Evolutionary conservation across 2,888 invertebrate genomes (phyloP), one percentile per base, ranked within the genome.

Genomic region (Hypsopygia costalis): DNA sequence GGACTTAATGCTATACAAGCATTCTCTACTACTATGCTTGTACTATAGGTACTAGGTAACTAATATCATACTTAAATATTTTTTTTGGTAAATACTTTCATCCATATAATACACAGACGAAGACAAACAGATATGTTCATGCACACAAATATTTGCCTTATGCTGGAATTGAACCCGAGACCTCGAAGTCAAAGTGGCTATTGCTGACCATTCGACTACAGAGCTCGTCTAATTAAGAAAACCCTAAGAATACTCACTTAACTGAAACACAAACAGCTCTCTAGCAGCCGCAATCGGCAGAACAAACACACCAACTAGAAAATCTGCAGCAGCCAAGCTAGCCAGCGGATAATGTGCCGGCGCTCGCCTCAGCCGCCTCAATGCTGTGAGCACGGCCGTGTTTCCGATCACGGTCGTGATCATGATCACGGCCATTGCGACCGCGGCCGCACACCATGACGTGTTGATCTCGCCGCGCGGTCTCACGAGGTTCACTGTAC

Each of bases 341-440:
- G 91, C 92, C n/a, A 93, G 90, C 43, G 93, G 91, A 55, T 91
- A 92, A 61, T 93, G 92, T 1, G 92, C 91, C 0, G 93, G 92
- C n/a, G 76, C 68, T 0, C 74, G 69, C 27, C 60, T 56, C n/a
- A 71, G 64, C 1, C 71, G 61, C 35, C 62, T 49, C 22, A 87
- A 46, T 0, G 80, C 85, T 0, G 57, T 36, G 49, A 87, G 49
- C 25, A 86, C 85, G 0, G 72, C 73, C 1, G 57, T 49, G 50
- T 87, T 87, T 9, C 81, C 83, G 6, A 58, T 43, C 3, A 76
- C 48, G 0, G 78, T 83, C 36, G 65, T 69, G 1, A 67, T 37
- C 1, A 62, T 58, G 1, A 83, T 47, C 1, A 61, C 34, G 0
- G 58, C 45, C 72, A 80, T 80, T 1, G 65, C 62, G 1, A 56